Percentiles rank a stretch among this genome's conserved stretches.
Evolutionary conservation across 2,113 vertebrate genomes (phyloP).

Genomic region (Dicaeum eximium): DNA sequence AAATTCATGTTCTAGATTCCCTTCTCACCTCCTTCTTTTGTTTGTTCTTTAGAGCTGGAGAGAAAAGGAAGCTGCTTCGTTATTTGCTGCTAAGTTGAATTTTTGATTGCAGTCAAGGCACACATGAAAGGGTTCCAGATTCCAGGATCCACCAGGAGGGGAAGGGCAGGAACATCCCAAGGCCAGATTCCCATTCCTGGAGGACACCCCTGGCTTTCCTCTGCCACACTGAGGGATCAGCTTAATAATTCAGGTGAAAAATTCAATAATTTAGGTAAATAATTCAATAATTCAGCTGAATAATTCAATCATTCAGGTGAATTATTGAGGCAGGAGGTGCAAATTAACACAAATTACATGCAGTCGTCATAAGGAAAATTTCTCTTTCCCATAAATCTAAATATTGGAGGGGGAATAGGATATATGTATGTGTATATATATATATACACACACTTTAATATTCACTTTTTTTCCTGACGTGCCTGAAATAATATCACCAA

Average conservation of each 20-base stretch:
- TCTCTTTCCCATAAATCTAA: too few relatives aligned
- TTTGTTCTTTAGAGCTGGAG: neutral
- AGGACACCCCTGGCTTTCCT: neutral
- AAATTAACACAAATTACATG: neutral
- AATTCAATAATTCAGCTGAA: neutral
- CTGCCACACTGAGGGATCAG: neutral
- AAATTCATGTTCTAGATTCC: neutral
- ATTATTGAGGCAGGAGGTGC: neutral
- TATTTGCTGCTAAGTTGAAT: neutral
- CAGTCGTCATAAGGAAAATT: neutral
- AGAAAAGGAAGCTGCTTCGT: neutral
- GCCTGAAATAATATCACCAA: neutral
- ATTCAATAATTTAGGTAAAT: neutral
- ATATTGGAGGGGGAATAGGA: too few relatives aligned
- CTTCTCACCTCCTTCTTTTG: neutral
- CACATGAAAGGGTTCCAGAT: neutral
- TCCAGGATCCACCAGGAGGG: neutral
- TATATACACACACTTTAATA: neutral
- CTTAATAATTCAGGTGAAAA: neutral
- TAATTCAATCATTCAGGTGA: neutral
- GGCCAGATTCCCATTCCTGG: neutral
- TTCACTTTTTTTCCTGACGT: neutral
- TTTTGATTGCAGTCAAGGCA: neutral
- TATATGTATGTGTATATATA: too few relatives aligned
- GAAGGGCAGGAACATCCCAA: neutral